Percentiles rank a stretch among this genome's conserved stretches.
phyloP scores from a whole-genome alignment of 1,140 invertebrate genomes.

The Microplitis demolitor region DNA sequence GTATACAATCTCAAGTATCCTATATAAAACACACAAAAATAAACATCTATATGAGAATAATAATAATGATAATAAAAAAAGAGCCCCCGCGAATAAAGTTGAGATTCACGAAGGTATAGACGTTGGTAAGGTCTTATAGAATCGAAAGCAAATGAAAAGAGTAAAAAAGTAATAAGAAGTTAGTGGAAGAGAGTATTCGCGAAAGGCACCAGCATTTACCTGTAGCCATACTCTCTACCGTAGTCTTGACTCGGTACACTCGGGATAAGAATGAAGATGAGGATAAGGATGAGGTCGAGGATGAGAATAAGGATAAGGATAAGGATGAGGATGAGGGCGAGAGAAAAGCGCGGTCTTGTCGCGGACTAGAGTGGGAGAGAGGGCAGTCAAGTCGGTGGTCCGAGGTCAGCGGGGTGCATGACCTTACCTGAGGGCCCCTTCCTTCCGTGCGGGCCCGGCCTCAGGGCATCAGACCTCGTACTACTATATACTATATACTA shows the following conservation, averaged over 20 bases:
- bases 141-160: background rate
- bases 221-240: too few species aligned
- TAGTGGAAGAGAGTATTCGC: conserved; percentile 4
- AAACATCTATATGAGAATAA: background rate
- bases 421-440: conserved; percentile 61
- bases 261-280: too few species aligned
- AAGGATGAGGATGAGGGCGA: conserved; percentile 22
- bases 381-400: conserved; percentile 48
- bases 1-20: background rate
- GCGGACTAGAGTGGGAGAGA: conserved; percentile 24
- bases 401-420: conserved; percentile 61
- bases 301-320: background rate
- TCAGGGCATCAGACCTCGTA: conserved; percentile 37
- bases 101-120: conserved; percentile 7
- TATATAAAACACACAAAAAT: background rate
- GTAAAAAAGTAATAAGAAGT: background rate
- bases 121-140: background rate
- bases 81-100: background rate
- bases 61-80: background rate
- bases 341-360: conserved; percentile 14
- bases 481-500: too few species aligned
- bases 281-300: background rate
- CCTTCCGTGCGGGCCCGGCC: conserved; percentile 51
- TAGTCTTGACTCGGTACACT: too few species aligned
- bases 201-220: background rate